Conservation (phyloP, 2,797 vertebrate genomes). For the Rhinatrema bivittatum region DNA sequence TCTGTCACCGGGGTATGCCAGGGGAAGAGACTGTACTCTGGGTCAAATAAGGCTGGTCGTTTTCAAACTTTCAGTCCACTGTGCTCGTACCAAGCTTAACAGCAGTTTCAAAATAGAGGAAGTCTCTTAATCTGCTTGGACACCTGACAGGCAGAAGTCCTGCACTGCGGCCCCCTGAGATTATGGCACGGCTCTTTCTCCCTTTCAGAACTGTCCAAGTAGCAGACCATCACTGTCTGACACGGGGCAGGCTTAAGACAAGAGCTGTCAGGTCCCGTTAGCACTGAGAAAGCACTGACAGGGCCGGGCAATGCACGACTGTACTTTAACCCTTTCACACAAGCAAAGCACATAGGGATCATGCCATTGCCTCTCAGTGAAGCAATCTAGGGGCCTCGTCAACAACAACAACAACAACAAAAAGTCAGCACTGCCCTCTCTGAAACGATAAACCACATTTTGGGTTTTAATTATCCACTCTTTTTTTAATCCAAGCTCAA, state of each 20-base stretch:
- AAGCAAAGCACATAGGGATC: neutral
- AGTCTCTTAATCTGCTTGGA: slow-evolving; percentile 15
- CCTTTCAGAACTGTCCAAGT: slow-evolving; percentile 8
- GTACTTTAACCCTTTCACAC: slow-evolving; percentile 6
- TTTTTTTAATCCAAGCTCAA: too few relatives aligned
- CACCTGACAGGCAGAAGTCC: neutral
- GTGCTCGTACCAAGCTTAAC: slow-evolving; percentile 14
- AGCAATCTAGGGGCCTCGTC: neutral
- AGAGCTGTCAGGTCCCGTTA: slow-evolving; percentile 18
- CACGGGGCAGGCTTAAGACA: slow-evolving; percentile 20
- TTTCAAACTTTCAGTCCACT: neutral
- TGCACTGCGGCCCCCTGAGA: neutral
- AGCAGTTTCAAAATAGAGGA: slow-evolving; percentile 11
- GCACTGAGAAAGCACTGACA: slow-evolving; percentile 1
- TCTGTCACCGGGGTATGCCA: too few relatives aligned
- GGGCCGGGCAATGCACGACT: slow-evolving; percentile 9
- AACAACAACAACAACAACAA: neutral
- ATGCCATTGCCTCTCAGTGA: too few relatives aligned
- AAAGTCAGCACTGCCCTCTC: neutral
- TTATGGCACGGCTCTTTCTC: neutral
- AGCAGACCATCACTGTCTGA: neutral
- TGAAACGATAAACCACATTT: neutral
- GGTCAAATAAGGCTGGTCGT: neutral
- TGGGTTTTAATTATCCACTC: too few relatives aligned
- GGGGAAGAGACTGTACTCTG: too few relatives aligned